Evolutionary conservation across 2,888 invertebrate species (phyloP).

Genomic region (Dexiosoma caninum): DNA sequence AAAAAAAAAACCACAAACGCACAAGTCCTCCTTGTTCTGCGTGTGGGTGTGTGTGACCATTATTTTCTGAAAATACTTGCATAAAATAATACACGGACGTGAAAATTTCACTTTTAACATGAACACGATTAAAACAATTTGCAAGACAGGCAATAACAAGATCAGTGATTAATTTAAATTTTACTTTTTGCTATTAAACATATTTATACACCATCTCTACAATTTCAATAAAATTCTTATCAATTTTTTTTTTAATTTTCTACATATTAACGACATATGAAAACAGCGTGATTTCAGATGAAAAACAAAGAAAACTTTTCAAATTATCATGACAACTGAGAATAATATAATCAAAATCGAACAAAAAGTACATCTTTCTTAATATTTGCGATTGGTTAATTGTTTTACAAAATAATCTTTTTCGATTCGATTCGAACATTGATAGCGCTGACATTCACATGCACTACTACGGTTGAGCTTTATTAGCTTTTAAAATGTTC

Average conservation of each 20-base stretch:
- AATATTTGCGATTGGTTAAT: neutral
- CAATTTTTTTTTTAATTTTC: constrained; percentile 21
- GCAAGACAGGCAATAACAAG: neutral
- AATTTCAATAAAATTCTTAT: constrained; percentile 41
- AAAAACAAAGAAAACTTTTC: constrained; percentile 52
- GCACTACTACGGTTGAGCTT: neutral
- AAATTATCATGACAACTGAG: constrained; percentile 29
- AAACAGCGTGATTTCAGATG: constrained; percentile 69
- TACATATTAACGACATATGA: constrained; percentile 61
- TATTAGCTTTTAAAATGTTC: neutral
- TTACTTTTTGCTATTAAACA: neutral
- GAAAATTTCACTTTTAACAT: constrained; percentile 24
- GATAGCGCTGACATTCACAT: neutral
- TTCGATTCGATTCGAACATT: constrained; percentile 6
- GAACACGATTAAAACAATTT: constrained; percentile 6
- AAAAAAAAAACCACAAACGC: neutral
- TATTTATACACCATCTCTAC: constrained; percentile 5
- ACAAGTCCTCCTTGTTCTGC: constrained; percentile 14
- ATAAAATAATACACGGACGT: neutral
- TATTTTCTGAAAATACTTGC: neutral
- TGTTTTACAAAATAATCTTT: constrained; percentile 8
- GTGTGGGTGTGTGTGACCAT: neutral
- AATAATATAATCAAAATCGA: constrained; percentile 13
- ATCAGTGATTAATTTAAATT: constrained; percentile 17
- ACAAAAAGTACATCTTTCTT: neutral